Percentiles rank a stretch among this genome's conserved stretches.
These are phyloP conservation scores for Pteropus rufus DNA, from an alignment of 2,797 vertebrate species.

Conservation along the genomic window DNA sequence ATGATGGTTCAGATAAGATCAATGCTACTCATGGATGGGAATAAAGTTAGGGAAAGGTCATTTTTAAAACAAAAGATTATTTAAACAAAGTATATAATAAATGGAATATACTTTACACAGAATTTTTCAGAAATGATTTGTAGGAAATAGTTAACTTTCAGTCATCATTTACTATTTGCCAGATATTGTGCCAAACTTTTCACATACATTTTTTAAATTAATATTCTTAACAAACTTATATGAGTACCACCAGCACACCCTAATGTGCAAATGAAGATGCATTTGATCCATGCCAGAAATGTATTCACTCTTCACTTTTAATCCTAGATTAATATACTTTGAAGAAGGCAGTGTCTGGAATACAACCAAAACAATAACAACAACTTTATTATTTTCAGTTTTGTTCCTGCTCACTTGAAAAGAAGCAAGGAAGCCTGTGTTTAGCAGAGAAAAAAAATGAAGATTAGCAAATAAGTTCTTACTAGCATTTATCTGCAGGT, in stretches of 20 bases:
- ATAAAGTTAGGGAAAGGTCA: neutral
- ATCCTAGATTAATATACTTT: neutral
- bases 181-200: neutral
- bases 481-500: neutral
- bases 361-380: neutral
- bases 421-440: neutral
- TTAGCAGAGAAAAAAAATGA: neutral
- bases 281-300: neutral
- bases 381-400: neutral
- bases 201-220: neutral
- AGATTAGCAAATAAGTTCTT: neutral
- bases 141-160: neutral
- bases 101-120: no score
- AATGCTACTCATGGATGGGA: neutral
- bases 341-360: neutral
- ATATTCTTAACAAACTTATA: neutral
- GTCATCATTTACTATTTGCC: neutral
- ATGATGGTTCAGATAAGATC: neutral
- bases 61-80: neutral
- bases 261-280: neutral
- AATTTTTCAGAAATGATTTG: neutral
- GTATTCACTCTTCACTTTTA: neutral
- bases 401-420: neutral
- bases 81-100: neutral
- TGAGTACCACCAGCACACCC: neutral